These are phyloP conservation scores for Coturnix japonica DNA, from an alignment of 2,113 vertebrate genomes.

Conservation along the genomic window DNA sequence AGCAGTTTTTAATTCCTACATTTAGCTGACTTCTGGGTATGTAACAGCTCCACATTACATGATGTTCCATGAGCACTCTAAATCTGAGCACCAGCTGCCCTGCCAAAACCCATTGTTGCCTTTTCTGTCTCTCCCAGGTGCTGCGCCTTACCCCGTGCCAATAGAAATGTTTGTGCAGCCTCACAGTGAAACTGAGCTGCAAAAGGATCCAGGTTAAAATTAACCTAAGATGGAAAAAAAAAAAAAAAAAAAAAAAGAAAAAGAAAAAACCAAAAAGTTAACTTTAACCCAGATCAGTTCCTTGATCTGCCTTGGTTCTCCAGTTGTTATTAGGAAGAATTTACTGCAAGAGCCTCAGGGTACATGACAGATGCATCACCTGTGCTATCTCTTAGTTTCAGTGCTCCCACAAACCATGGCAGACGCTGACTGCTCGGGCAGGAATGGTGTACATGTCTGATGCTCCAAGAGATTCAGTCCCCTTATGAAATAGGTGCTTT, in stretches of 20 bases:
- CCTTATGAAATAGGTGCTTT: not conserved
- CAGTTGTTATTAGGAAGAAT: not conserved
- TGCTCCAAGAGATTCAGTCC: not conserved
- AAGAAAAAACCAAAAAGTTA: not conserved
- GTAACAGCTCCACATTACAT: not conserved
- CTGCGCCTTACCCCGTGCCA: constrained; percentile 42
- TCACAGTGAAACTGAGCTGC: not conserved
- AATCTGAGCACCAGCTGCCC: not conserved
- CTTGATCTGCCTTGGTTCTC: not conserved
- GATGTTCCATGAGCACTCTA: constrained; percentile 12
- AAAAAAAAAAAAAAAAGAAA: not conserved
- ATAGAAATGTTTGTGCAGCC: constrained; percentile 65
- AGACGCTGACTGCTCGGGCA: not conserved
- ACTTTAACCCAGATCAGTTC: not conserved
- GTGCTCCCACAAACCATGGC: not conserved
- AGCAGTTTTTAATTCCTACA: not conserved
- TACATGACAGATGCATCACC: not conserved
- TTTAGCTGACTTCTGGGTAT: not conserved
- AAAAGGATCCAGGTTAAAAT: constrained; percentile 31
- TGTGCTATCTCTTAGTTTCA: not conserved
- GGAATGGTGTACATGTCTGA: not conserved
- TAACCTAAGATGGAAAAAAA: not conserved
- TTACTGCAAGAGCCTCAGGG: not conserved
- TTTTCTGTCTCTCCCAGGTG: constrained; percentile 56
- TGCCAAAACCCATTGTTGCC: constrained; percentile 47